A percentile compares a stretch with the other conserved stretches of the same genome.
Conservation (phyloP, 2,888 invertebrate species). For the Nomada ferruginata region DNA sequence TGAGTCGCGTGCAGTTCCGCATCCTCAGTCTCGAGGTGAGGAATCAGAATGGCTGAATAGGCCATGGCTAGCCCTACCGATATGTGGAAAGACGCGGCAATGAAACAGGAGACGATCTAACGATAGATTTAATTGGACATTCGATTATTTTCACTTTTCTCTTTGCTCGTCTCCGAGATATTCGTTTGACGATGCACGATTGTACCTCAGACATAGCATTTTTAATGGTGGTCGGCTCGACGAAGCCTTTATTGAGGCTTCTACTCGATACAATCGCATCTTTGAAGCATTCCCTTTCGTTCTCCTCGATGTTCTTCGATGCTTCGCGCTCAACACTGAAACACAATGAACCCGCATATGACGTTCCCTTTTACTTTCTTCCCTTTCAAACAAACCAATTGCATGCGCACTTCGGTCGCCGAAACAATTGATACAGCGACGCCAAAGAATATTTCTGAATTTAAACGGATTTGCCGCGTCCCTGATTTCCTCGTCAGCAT, state of each 20-base stretch:
- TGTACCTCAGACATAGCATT: slow-evolving; percentile 78
- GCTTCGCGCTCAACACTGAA: slow-evolving; percentile 81
- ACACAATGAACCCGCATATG: neutral
- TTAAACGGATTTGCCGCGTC: neutral
- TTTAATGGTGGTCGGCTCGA: slow-evolving; percentile 74
- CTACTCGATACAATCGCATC: slow-evolving; percentile 82
- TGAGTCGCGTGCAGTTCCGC: slow-evolving; percentile 78
- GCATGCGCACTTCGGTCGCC: no score
- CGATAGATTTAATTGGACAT: slow-evolving; percentile 1
- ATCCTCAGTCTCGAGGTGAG: slow-evolving; percentile 83
- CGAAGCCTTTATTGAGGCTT: slow-evolving; percentile 80
- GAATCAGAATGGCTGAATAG: slow-evolving; percentile 86
- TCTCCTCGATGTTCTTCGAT: slow-evolving; percentile 82
- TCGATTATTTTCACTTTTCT: neutral
- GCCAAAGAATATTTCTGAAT: slow-evolving; percentile 32
- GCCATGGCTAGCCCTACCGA: slow-evolving; percentile 87
- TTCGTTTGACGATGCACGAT: neutral
- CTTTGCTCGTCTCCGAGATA: neutral
- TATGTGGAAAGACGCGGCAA: slow-evolving; percentile 86
- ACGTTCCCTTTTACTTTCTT: neutral
- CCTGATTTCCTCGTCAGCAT: neutral
- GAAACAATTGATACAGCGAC: neutral
- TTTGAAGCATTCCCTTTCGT: slow-evolving; percentile 81
- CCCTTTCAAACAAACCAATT: no score
- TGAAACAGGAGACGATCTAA: slow-evolving; percentile 85